A percentile compares a stretch with the other conserved stretches of the same genome.
Conservation (phyloP, 2,888 invertebrate genomes). For the Rhamphomyia laevipes region DNA sequence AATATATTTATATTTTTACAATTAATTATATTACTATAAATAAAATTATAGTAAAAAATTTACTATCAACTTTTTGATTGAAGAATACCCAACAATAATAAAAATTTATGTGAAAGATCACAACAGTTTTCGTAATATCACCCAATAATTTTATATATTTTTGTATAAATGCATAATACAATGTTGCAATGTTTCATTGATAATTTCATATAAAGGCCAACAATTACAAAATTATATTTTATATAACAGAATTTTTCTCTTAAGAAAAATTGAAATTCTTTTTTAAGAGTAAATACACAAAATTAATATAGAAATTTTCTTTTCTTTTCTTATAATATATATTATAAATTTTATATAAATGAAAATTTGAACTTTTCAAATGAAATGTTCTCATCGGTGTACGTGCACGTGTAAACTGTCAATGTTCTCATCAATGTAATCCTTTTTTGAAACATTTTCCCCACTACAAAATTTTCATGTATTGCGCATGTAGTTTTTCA, state of each 20-base stretch:
- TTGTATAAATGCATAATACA: too few relatives aligned
- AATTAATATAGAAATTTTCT: neutral
- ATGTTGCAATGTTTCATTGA: neutral
- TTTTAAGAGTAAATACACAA: neutral
- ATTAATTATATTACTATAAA: neutral
- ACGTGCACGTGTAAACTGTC: slow-evolving; percentile 1
- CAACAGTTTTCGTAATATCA: too few relatives aligned
- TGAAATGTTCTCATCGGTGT: neutral
- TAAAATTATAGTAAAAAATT: too few relatives aligned
- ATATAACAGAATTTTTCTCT: neutral
- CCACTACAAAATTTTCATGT: neutral
- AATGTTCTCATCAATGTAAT: neutral
- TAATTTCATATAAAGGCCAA: neutral
- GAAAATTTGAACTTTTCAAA: neutral
- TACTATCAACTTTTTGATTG: too few relatives aligned
- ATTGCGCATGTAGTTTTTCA: too few relatives aligned
- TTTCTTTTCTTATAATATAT: too few relatives aligned
- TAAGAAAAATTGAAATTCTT: neutral
- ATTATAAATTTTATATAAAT: too few relatives aligned
- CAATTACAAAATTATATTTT: neutral
- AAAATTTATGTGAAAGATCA: too few relatives aligned
- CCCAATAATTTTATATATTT: too few relatives aligned
- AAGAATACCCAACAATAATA: too few relatives aligned
- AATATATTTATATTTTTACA: neutral
- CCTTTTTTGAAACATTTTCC: neutral